Evolutionary conservation across 2,797 vertebrate genomes (phyloP).

Genomic region (Clarias pachynema): DNA sequence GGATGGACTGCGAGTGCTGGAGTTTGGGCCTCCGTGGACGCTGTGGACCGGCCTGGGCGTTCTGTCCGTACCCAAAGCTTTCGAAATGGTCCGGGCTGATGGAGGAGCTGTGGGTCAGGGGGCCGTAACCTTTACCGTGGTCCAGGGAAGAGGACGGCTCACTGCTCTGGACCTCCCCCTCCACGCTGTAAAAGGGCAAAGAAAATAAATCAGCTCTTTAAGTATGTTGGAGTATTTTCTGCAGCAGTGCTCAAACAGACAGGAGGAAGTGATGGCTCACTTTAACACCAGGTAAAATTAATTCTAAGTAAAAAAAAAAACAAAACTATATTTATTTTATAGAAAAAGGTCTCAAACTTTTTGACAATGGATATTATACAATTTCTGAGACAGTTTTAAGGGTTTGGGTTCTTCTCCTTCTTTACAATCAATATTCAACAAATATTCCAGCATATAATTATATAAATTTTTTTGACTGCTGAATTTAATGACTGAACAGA

Average conservation of each 20-base stretch:
- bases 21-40: constrained; percentile 88
- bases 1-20: constrained; percentile 94
- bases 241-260: not conserved
- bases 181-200: constrained; percentile 78
- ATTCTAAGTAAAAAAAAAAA: too few relatives aligned
- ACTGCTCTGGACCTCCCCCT: constrained; percentile 88
- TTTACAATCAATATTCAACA: not conserved
- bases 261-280: not conserved
- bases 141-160: constrained; percentile 87
- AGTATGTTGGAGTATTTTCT: not conserved
- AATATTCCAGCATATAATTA: not conserved
- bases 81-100: constrained; percentile 91
- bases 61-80: constrained; percentile 80
- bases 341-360: not conserved
- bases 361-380: not conserved
- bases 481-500: not conserved
- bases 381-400: not conserved
- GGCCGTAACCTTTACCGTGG: constrained; percentile 82
- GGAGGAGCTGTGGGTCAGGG: constrained; percentile 85
- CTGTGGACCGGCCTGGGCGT: constrained; percentile 83
- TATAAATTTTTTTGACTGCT: not conserved
- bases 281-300: not conserved
- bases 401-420: not conserved
- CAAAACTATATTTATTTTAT: not conserved
- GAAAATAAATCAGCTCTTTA: not conserved